Conservation (phyloP, 2,888 invertebrate species). For the Achlya flavicornis region DNA sequence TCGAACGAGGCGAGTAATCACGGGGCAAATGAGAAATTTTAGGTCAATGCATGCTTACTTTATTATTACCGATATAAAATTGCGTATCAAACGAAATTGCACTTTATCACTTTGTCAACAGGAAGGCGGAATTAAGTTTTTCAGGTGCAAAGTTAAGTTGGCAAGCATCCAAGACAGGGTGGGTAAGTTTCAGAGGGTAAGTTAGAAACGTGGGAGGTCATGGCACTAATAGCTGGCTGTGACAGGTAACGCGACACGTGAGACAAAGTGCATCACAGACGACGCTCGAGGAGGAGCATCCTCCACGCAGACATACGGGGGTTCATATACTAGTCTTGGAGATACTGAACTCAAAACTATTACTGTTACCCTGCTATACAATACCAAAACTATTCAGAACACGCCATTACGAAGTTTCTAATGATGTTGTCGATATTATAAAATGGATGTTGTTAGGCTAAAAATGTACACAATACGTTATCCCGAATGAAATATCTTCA, state of each 20-base stretch:
- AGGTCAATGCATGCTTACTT: constrained; percentile 57
- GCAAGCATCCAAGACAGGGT: constrained; percentile 57
- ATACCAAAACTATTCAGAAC: background rate
- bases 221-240: constrained; percentile 74
- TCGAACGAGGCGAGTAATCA: constrained; percentile 67
- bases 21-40: constrained; percentile 77
- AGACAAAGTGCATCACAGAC: constrained; percentile 78
- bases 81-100: constrained; percentile 36
- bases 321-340: background rate
- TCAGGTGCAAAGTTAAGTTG: constrained; percentile 50
- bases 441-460: background rate
- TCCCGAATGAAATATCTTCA: background rate
- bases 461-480: background rate
- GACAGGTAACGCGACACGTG: constrained; percentile 78
- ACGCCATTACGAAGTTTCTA: background rate
- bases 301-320: background rate
- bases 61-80: constrained; percentile 14
- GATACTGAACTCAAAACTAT: background rate
- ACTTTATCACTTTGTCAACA: constrained; percentile 40
- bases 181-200: constrained; percentile 70
- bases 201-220: constrained; percentile 69
- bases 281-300: constrained; percentile 40
- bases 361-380: background rate
- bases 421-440: background rate
- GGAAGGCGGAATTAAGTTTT: constrained; percentile 31